Evolutionary conservation across 2,888 invertebrate genomes (phyloP), one percentile per base, ranked within the genome.

Genomic region (Microplitis manilae): DNA sequence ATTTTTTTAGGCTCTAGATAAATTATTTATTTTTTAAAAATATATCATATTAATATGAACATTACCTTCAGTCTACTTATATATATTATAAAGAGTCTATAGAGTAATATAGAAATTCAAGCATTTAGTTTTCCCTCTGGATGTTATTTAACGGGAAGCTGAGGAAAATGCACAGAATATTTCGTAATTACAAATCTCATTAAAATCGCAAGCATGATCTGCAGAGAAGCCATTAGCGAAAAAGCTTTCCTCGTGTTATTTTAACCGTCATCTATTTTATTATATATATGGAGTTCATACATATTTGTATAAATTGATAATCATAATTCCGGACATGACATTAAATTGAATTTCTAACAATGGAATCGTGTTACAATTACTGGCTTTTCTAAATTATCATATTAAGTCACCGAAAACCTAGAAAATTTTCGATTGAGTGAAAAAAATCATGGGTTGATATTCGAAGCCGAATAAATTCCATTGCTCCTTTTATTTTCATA

Each of bases 141-240:
- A 65, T 67, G 59, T 72, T 61, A 70, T 50, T 77, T 60, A 5
- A 17, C 59, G 70, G 72, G 77, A 76, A 76, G 77, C 41, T 30
- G 17, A 70, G 69, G 76, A 73, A 77, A 79, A 60, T 68, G 75
- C 38, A 73, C 70, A 79, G 77, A 75, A 79, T 79, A 83, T 84
- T 84, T 84, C 80, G 83, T 85, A 88, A 87, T 88, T 87, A 87
- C 86, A 87, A 88, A 87, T 87, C 87, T 87, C 87, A 86, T 88
- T 87, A 87, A 87, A 87, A 87, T 88, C 87, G 85, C 81, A 82
- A 78, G 77, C 81, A 81, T 80, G 81, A 81, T 79, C 70, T 81
- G 75, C 80, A 80, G 81, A 84, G 84, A 87, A 85, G 85, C 85
- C 84, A 88, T 88, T 87, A 87, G 84, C 85, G 82, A 85, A 82